Base-by-base conservation (phyloP, 2,797 vertebrate genomes). In the Gambusia yucatana region DNA sequence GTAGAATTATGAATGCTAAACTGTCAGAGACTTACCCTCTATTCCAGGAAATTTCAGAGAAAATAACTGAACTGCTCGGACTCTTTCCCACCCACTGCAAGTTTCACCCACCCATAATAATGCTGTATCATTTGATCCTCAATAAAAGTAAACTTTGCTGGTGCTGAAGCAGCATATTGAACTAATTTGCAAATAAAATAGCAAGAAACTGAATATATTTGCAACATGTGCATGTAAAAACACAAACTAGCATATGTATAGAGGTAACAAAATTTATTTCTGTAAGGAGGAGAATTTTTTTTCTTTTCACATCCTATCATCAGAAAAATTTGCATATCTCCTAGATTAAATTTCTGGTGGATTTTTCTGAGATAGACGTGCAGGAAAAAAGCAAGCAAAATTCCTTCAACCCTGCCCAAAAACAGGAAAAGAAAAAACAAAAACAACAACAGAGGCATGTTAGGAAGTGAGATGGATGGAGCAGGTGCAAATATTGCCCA, bases 401-500 rank as follows among this genome's bases (percentile, higher is more conserved):
- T 22, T 17, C 46, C 9, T 14, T 72, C 28, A 46, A 22, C 8
- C 33, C 33, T 33, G 33, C 33, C 10, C 2, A 7, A 72, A 47
- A 50, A 78, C 76, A 72, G 72, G 30, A 50, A 7, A 50, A 22
- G 13, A 44, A 85, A 73, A 22, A 28, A 20, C 72, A 48, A 36
- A 52, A 81, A 75, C n/a, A 77, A 76, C 28, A 85, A 84, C 80
- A 71, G 41, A 67, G 47, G 33, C 28, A 9, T 65, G 72, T 78
- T 72, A 76, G 46, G 59, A 8, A 9, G 30, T 73, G 86, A 88
- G 84, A 88, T 73, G 81, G 90, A 90, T 93, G 83, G 87, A 95
- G 90, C 94, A 95, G 95, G 94, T 96, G 94, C 95, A 95, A 95
- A 95, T 94, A 91, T 93, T 90, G 88, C 82, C 86, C 88, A 91